Base-by-base conservation (phyloP, 92 coral and sea anemone species). In the Scolanthus callimorphus region DNA sequence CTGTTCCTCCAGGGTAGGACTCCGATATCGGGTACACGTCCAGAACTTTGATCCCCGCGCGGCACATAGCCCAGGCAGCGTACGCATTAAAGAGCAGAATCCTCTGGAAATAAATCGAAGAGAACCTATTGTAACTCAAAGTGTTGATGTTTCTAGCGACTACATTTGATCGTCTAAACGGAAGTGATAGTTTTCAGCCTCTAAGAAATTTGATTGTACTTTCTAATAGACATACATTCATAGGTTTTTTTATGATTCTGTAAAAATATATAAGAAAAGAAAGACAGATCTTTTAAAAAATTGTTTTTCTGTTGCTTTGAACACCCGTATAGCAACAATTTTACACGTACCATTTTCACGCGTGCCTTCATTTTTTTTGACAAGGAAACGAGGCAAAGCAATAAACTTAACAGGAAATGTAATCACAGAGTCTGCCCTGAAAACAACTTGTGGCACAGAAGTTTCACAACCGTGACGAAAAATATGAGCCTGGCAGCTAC, bases 41-140 rank as follows among this genome's bases (percentile, higher is more conserved):
- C 11, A 68, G 56, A 22, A 68, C 62, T 37, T 68, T 68, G 27
- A 43, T 27, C 4, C 75, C 75, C 12, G 63, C 75, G 3, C 65
- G 75, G 31, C 75, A 68, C 75, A 68, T 68, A 47, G 75, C 65
- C 75, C 75, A 68, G 20, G 75, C 25, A 3, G 75, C 75, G 62
- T 68, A 68, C 11, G 75, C 55, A 44, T 68, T 68, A 57, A 68
- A 68, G 30, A 68, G 24, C 19, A 57, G 0, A 1, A 68, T 49
- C 46, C 75, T 68, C 75, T 68, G 49, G 6, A 46, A 46, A 17
- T 27, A 51, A 52, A 24, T n/a, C n/a, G n/a, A 34, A 6, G 41
- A 34, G 15, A 34, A 34, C 41, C 6, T 34, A 34, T 34, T 34
- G 6, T 34, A 6, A 34, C 41, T 15, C n/a, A n/a, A n/a, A n/a